Evolutionary conservation across 2,113 vertebrate genomes (phyloP).

Genomic region (Oryzias celebensis): DNA sequence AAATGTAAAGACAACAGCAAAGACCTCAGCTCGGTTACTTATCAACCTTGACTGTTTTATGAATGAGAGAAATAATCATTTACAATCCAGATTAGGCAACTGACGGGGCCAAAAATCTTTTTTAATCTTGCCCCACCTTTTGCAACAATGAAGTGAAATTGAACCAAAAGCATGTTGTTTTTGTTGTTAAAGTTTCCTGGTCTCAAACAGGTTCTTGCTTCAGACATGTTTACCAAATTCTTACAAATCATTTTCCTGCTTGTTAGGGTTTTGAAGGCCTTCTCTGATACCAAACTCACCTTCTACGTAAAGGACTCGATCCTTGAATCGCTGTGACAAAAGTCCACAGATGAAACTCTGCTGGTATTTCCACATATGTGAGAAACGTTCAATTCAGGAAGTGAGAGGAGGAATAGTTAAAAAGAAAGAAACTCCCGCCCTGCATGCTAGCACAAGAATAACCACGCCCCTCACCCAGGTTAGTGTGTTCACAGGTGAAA

Average conservation of each 20-base stretch:
- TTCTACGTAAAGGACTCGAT: conserved; percentile 9
- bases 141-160: not conserved
- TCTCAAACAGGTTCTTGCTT: conserved; percentile 6
- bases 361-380: conserved; percentile 46
- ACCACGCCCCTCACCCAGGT: conserved; percentile 54
- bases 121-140: not conserved
- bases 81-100: not conserved
- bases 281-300: conserved; percentile 34
- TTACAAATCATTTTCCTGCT: too few species aligned
- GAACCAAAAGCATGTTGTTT: conserved; percentile 17
- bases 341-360: conserved; percentile 12
- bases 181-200: not conserved
- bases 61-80: not conserved
- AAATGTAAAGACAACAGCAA: not conserved
- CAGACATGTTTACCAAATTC: not conserved
- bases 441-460: conserved; percentile 19
- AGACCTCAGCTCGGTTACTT: conserved; percentile 5
- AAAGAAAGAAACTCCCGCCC: conserved; percentile 29
- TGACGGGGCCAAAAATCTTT: not conserved
- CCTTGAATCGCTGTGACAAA: conserved; percentile 22
- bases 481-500: conserved; percentile 53
- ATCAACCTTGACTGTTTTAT: conserved; percentile 7
- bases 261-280: too few species aligned
- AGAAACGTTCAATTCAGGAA: conserved; percentile 53
- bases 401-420: conserved; percentile 26